Evolutionary conservation across 2,888 invertebrate genomes (phyloP).

Genomic region (Polydrusus cervinus): DNA sequence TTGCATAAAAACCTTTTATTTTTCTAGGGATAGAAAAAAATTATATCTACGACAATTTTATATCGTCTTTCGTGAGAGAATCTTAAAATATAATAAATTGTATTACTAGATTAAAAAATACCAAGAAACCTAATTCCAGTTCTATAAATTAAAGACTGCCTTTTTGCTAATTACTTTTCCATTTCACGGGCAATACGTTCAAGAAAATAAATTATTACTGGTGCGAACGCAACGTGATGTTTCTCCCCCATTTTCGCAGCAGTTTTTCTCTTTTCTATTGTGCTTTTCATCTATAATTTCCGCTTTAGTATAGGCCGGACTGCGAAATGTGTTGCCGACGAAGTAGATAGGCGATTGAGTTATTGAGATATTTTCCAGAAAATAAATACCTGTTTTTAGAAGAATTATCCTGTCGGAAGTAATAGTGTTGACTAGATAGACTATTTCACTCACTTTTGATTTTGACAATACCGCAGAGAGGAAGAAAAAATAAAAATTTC

Average conservation of each 20-base stretch:
- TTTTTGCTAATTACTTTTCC: slow-evolving; percentile 7
- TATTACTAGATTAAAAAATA: too few species aligned
- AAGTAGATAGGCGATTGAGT: not conserved
- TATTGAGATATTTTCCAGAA: slow-evolving; percentile 3
- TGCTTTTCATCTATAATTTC: slow-evolving; percentile 6
- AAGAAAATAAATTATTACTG: slow-evolving; percentile 3
- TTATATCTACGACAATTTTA: too few species aligned
- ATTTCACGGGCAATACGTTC: slow-evolving; percentile 1
- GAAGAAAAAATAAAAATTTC: too few species aligned
- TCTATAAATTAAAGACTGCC: slow-evolving; percentile 1
- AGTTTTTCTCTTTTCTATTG: slow-evolving; percentile 8
- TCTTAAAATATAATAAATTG: too few species aligned
- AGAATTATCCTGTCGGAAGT: too few species aligned
- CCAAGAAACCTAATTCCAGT: not conserved
- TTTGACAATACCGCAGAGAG: too few species aligned
- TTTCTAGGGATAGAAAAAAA: too few species aligned
- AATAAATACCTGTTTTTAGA: not conserved
- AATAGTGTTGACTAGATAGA: too few species aligned
- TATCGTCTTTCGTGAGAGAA: too few species aligned
- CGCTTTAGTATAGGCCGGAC: slow-evolving; percentile 3
- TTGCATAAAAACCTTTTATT: too few species aligned
- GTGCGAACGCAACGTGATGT: not conserved
- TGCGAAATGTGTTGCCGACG: not conserved
- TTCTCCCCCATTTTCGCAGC: not conserved
- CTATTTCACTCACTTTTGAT: too few species aligned